Evolutionary conservation across 2,797 vertebrate species (phyloP), one percentile per base, ranked within the genome.

Genomic region (Siniperca obscura): DNA sequence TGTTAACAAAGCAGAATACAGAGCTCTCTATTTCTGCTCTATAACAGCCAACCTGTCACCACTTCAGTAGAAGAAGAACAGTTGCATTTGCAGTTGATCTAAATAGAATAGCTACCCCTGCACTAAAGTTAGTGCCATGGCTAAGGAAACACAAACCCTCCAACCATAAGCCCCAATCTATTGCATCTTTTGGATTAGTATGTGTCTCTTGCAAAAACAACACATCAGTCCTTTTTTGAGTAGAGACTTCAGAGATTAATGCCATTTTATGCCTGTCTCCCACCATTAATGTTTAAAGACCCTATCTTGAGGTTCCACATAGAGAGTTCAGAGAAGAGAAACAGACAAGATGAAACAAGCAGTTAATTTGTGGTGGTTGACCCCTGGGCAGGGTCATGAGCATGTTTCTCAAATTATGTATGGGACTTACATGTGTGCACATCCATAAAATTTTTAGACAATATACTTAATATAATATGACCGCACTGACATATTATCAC

Each of bases 251-350:
- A 19, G 8, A 10, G 8, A 67, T 25, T 13, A 66, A 27, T 14
- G 55, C 70, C 25, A 53, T 44, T 44, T 74, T 80, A 16, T 42
- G 34, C 36, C 78, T 53, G 44, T 74, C 53, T 68, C 22, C 69
- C 76, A 25, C 55, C 53, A 67, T 74, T 73, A 48, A 74, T 60
- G 34, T 67, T 80, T 34, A 62, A 30, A 30, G 44, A 60, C 42
- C 70, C 71, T 62, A 62, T 48, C 64, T 46, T 70, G 17, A 74
- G 36, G 17, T 12, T 69, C 64, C 19, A 16, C 27, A 69, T 80
- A 46, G 9, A 61, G 22, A 55, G 67, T 38, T 53, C 34, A 62
- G 38, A 3, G 16, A 53, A 55, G 38, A 55, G 11, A 25, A 55
- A 5, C n/a, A 55, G 52, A 40, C 13, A 36, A 27, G 27, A 27